Evolutionary conservation across 2,888 invertebrate genomes (phyloP).

Genomic region (Heliconius ethilla): DNA sequence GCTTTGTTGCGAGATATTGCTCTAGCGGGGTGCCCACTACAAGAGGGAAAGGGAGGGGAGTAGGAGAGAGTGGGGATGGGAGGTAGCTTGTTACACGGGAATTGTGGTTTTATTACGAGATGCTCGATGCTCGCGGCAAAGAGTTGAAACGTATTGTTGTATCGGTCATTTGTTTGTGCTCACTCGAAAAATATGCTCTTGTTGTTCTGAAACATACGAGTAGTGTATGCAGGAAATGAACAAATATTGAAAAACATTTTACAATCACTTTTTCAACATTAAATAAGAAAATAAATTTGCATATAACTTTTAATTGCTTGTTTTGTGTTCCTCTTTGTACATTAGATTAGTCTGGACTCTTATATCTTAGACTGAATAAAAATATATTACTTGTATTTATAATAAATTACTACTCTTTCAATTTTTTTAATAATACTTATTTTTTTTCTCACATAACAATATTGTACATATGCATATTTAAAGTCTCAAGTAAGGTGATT

Average conservation of each 20-base stretch:
- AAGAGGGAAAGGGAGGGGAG: background rate
- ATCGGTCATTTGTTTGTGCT: conserved; percentile 17
- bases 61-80: background rate
- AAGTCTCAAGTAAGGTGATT: no score
- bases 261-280: background rate
- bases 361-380: background rate
- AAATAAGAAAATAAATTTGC: background rate
- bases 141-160: conserved; percentile 23
- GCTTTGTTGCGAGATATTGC: conserved; percentile 35
- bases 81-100: conserved; percentile 10
- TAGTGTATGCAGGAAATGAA: background rate
- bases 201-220: background rate
- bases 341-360: background rate
- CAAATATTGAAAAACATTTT: conserved; percentile 8
- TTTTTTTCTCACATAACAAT: no score
- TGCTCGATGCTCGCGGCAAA: conserved; percentile 17
- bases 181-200: conserved; percentile 18
- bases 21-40: background rate
- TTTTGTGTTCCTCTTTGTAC: background rate
- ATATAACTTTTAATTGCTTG: background rate
- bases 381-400: background rate
- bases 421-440: no score
- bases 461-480: no score
- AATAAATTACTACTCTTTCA: no score
- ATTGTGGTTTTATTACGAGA: conserved; percentile 25